Evolutionary conservation across 2,888 invertebrate genomes (phyloP).

Genomic region (Apodemia duryi): DNA sequence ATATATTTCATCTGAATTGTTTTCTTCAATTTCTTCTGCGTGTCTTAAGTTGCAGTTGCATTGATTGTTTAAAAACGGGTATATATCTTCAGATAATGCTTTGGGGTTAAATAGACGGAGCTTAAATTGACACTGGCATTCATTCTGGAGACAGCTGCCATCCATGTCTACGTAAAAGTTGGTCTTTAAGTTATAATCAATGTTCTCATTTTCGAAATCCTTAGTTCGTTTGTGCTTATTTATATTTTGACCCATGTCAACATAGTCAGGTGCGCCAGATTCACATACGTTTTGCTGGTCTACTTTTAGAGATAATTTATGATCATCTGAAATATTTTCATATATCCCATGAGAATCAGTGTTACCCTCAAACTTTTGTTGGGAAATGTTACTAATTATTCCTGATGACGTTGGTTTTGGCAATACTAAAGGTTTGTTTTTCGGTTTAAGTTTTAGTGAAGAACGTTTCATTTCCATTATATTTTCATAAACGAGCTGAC

Average conservation of each 20-base stretch:
- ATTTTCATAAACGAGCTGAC: neutral
- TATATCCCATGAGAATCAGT: neutral
- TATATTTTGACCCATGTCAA: neutral
- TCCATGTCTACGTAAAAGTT: neutral
- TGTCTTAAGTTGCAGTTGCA: neutral
- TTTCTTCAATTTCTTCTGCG: neutral
- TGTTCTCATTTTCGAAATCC: neutral
- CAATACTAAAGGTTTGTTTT: neutral
- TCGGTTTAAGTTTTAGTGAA: neutral
- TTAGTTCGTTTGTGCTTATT: neutral
- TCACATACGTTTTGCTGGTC: neutral
- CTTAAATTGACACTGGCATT: neutral
- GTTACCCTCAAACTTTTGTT: neutral
- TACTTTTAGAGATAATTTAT: constrained; percentile 35
- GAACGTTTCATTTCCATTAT: neutral
- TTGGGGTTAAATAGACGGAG: constrained; percentile 37
- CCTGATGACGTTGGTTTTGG: neutral
- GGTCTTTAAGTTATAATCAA: neutral
- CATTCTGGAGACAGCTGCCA: neutral
- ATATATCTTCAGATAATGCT: constrained; percentile 36
- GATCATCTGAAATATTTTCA: constrained; percentile 44
- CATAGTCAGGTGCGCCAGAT: neutral
- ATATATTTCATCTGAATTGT: constrained; percentile 31
- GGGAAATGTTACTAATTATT: neutral
- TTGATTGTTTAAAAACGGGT: constrained; percentile 42